Percentiles rank a stretch among this genome's conserved stretches.
Conservation (phyloP, 2,113 vertebrate species). For the Hystrix cristata region DNA sequence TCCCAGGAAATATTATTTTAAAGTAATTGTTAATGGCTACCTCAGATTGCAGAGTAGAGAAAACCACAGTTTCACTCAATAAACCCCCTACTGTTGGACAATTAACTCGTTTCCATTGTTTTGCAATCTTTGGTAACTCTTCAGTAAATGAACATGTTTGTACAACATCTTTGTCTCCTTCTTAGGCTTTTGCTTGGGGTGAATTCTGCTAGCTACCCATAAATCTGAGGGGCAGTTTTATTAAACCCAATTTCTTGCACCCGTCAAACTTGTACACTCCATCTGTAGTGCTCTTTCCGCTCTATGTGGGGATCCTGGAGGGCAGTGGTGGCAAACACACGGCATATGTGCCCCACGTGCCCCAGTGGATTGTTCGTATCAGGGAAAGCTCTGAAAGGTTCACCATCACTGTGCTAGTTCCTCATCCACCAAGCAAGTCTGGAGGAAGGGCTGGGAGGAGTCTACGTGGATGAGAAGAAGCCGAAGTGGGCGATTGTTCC, state of each 20-base stretch:
- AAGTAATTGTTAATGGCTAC: neutral
- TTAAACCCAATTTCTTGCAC: neutral
- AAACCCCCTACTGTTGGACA: neutral
- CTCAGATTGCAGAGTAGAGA: neutral
- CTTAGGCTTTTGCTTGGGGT: constrained; percentile 22
- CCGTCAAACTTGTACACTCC: neutral
- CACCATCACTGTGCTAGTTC: neutral
- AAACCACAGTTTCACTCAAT: neutral
- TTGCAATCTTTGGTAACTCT: neutral
- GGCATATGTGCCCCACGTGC: accelerated
- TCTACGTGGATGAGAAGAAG: constrained; percentile 10
- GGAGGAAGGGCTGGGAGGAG: neutral
- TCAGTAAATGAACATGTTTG: neutral
- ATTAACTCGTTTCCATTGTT: neutral
- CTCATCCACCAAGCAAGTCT: neutral
- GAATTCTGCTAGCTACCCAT: neutral
- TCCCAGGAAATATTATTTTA: neutral
- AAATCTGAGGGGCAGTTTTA: neutral
- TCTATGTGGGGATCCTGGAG: neutral
- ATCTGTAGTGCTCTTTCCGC: neutral
- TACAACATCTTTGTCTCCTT: neutral
- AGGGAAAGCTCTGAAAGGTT: neutral
- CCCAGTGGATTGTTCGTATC: neutral
- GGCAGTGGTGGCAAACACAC: neutral
- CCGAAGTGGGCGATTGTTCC: neutral